A percentile compares a stretch with the other conserved stretches of the same genome.
phyloP scores from a whole-genome alignment of 2,797 vertebrate genomes.

The Ptychobarbus kaznakovi region DNA sequence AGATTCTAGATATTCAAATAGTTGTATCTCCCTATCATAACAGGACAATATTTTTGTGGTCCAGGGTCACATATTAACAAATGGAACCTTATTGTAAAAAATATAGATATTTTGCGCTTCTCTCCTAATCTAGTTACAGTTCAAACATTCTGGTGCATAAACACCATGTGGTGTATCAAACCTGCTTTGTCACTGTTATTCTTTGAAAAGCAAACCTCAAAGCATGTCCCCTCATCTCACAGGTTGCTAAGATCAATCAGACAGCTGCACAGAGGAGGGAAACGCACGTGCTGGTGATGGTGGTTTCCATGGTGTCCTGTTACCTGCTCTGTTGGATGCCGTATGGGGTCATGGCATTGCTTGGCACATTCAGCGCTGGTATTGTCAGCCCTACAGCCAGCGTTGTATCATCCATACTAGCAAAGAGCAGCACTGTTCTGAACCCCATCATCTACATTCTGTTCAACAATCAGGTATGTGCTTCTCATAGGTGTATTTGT shows the following conservation, averaged over 20 bases:
- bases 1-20: too few species aligned
- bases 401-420: conserved; percentile 67
- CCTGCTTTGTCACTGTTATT: not conserved
- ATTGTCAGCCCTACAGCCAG: conserved; percentile 64
- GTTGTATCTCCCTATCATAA: too few species aligned
- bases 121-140: not conserved
- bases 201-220: conserved; percentile 33
- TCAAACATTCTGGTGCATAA: not conserved
- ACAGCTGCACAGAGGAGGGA: conserved; percentile 48
- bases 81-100: not conserved
- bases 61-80: not conserved
- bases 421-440: conserved; percentile 71
- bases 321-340: conserved; percentile 71
- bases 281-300: conserved; percentile 63
- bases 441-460: conserved; percentile 70
- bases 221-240: conserved; percentile 10
- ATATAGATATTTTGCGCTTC: not conserved
- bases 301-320: conserved; percentile 70
- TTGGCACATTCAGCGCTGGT: conserved; percentile 65
- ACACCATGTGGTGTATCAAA: not conserved
- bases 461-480: conserved; percentile 69
- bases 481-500: not conserved
- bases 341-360: conserved; percentile 67
- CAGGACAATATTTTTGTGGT: too few species aligned
- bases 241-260: conserved; percentile 55